A percentile compares a stretch with the other conserved stretches of the same genome.
These are phyloP conservation scores for Machaerirhynchus nigripectus DNA, from an alignment of 2,113 vertebrate species.

Conservation along the genomic window DNA sequence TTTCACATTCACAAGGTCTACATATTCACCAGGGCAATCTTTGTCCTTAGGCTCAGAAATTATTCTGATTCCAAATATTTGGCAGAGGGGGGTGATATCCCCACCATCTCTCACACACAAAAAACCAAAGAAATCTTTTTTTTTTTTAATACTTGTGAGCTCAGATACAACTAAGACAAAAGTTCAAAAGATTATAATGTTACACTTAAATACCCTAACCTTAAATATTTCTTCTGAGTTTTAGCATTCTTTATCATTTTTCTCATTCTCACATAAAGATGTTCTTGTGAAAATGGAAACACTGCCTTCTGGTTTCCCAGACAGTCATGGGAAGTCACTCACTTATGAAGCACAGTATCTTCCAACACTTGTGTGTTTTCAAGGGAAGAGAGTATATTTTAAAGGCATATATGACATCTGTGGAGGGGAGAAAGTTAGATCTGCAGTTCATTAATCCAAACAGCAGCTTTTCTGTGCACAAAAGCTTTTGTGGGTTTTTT, in stretches of 20 bases:
- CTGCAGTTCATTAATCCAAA: constrained; percentile 31
- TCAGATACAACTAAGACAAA: background rate
- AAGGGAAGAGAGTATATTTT: background rate
- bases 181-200: background rate
- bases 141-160: background rate
- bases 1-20: background rate
- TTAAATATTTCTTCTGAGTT: background rate
- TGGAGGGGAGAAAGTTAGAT: background rate
- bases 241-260: background rate
- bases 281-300: background rate
- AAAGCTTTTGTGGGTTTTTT: background rate
- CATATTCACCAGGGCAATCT: background rate
- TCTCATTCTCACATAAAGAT: background rate
- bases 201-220: background rate
- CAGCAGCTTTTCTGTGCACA: background rate
- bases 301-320: background rate
- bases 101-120: background rate
- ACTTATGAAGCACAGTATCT: background rate
- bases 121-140: background rate
- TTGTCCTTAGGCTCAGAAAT: background rate
- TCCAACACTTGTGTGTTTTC: background rate
- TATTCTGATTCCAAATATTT: background rate
- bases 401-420: background rate
- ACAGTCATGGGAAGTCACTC: background rate
- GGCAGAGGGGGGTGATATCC: background rate